Percentiles rank a stretch among this genome's conserved stretches.
phyloP scores from a whole-genome alignment of 1,140 invertebrate species.

The Diorhabda sublineata region DNA sequence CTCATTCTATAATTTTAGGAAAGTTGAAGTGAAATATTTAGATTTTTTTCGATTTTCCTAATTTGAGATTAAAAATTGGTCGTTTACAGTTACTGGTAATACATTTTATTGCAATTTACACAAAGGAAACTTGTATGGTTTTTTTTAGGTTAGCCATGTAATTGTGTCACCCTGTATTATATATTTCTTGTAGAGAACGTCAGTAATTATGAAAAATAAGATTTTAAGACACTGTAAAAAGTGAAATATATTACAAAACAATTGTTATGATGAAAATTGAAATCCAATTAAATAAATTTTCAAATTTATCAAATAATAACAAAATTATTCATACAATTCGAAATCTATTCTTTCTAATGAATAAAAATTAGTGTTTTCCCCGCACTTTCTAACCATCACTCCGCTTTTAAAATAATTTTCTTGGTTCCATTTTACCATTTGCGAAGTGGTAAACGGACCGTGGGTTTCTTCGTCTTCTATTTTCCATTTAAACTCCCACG shows the following conservation, averaged over 20 bases:
- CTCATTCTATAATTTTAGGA: not conserved
- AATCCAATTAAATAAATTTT: not conserved
- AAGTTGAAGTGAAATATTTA: not conserved
- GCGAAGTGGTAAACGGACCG: conserved; percentile 76
- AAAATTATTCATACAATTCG: conserved; percentile 65
- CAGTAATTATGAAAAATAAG: not conserved
- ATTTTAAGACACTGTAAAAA: too few relatives aligned
- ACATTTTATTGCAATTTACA: too few relatives aligned
- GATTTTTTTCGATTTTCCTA: not conserved
- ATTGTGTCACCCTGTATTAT: too few relatives aligned
- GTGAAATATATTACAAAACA: too few relatives aligned
- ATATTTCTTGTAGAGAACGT: not conserved
- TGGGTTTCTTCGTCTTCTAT: conserved; percentile 73
- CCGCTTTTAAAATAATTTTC: conserved; percentile 84
- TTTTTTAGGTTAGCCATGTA: too few relatives aligned
- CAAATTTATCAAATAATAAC: not conserved
- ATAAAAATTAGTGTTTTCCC: conserved; percentile 72
- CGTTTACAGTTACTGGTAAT: not conserved
- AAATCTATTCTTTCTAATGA: conserved; percentile 88
- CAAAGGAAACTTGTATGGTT: too few relatives aligned
- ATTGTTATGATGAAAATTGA: too few relatives aligned
- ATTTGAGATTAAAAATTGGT: not conserved
- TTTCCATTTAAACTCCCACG: conserved; percentile 91
- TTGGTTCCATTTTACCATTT: conserved; percentile 85
- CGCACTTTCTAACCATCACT: conserved; percentile 78